A percentile compares a stretch with the other conserved stretches of the same genome.
Evolutionary conservation across 2,888 invertebrate species (phyloP).

Genomic region (Schizaphis graminum): DNA sequence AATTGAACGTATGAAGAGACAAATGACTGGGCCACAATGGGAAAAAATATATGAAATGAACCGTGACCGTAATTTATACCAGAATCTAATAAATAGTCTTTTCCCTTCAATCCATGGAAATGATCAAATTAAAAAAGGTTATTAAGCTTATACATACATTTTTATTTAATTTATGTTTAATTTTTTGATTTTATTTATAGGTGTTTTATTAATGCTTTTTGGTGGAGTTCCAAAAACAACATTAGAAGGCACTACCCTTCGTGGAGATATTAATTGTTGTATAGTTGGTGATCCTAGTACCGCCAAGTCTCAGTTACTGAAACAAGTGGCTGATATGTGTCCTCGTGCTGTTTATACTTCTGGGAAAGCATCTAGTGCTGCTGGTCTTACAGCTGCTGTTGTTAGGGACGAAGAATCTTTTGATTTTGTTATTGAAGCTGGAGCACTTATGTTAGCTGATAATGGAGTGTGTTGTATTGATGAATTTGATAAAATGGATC

Average conservation of each 20-base stretch:
- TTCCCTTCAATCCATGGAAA: constrained; percentile 98
- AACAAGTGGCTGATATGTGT: constrained; percentile 93
- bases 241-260: constrained; percentile 87
- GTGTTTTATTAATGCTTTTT: constrained; percentile 93
- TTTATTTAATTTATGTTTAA: neutral
- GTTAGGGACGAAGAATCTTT: constrained; percentile 97
- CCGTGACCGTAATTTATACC: constrained; percentile 90
- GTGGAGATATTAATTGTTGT: constrained; percentile 98
- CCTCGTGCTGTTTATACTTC: constrained; percentile 98
- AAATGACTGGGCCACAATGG: constrained; percentile 95
- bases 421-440: constrained; percentile 99
- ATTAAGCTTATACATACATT: neutral
- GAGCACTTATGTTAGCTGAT: constrained; percentile 99
- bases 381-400: constrained; percentile 98
- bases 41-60: constrained; percentile 97
- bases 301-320: constrained; percentile 96
- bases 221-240: constrained; percentile 97
- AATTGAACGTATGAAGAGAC: constrained; percentile 80
- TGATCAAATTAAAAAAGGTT: constrained; percentile 90
- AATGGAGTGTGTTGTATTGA: constrained; percentile 99
- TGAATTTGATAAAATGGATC: constrained; percentile 99
- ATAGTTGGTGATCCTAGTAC: constrained; percentile 99
- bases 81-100: constrained; percentile 89
- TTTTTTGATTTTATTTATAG: constrained; percentile 71
- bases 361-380: constrained; percentile 97